Conservation (phyloP, 2,113 vertebrate species). For the Cyprinus carpio region DNA sequence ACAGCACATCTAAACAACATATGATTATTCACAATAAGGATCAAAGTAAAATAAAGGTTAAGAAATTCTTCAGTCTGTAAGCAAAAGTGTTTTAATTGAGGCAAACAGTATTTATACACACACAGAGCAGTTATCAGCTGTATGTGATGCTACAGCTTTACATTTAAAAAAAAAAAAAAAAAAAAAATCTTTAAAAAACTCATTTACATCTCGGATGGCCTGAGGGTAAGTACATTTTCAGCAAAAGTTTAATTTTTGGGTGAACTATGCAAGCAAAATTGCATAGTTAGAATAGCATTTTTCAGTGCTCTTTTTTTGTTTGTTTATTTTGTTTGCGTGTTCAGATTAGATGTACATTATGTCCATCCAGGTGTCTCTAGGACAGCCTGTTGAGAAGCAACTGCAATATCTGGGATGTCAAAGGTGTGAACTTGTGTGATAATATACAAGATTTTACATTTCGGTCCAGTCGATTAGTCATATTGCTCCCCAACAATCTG, state of each 20-base stretch:
- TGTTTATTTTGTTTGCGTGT: no score
- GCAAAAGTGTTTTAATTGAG: background rate
- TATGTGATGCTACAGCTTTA: no score
- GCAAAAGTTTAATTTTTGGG: no score
- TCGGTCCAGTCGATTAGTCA: background rate
- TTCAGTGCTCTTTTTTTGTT: background rate
- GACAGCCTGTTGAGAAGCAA: background rate
- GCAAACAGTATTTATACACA: background rate
- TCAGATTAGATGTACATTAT: background rate
- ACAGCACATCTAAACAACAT: conserved; percentile 78
- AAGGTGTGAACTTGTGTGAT: background rate
- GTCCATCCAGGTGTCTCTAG: background rate
- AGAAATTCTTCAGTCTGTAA: background rate
- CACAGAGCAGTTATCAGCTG: background rate
- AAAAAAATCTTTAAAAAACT: no score
- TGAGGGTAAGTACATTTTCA: no score
- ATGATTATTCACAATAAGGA: conserved; percentile 56
- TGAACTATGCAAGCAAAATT: background rate
- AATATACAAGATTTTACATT: conserved; percentile 12
- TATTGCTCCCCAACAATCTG: conserved; percentile 1
- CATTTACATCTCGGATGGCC: no score
- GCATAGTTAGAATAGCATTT: background rate
- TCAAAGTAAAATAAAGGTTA: background rate
- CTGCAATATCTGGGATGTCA: background rate
- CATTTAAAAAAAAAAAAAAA: no score